Base-by-base conservation (phyloP, 2,113 vertebrate species). In the Holacanthus passer region DNA sequence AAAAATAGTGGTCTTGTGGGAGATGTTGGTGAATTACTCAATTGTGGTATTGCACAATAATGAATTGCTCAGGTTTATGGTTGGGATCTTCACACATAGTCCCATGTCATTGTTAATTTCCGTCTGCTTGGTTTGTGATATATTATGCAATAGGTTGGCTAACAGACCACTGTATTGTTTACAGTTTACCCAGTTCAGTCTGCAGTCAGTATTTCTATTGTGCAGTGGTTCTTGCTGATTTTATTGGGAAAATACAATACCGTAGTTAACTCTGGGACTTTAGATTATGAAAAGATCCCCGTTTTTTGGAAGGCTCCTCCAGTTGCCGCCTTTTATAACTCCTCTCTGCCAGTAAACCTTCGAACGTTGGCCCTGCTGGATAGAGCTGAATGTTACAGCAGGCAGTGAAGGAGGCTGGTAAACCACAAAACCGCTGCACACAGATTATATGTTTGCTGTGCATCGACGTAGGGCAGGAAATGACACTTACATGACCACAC, bases 391-490 rank as follows among this genome's bases (percentile, higher is more conserved):
- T 69, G 75, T 80, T 84, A 47, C 48, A 47, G 50, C 72, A 58
- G 73, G 43, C 47, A 13, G 13, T 0, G 43, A 70, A 79, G 65
- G 62, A 72, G 43, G 62, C 56, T 76, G 69, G 82, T 73, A 65
- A 72, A 84, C 89, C 88, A 75, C 82, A 84, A 83, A 89, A 85
- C 89, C 81, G 55, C 75, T 73, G n/a, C 0, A 13, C 64, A 43
- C 32, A 55, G 64, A 90, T 88, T 76, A 75, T 78, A 77, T 78
- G 84, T 86, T 84, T 82, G 29, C 56, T 79, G 50, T 60, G 64
- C 63, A 55, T 82, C 12, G 7, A 52, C 17, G 1, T 27, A 58
- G 73, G 55, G 74, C 63, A 11, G 56, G 58, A 69, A 69, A 55
- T 52, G 68, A 65, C 79, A 77, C 60, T 74, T 73, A 83, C 67